Base-by-base conservation (phyloP, 2,797 vertebrate genomes). In the Sebastiscus tertius region DNA sequence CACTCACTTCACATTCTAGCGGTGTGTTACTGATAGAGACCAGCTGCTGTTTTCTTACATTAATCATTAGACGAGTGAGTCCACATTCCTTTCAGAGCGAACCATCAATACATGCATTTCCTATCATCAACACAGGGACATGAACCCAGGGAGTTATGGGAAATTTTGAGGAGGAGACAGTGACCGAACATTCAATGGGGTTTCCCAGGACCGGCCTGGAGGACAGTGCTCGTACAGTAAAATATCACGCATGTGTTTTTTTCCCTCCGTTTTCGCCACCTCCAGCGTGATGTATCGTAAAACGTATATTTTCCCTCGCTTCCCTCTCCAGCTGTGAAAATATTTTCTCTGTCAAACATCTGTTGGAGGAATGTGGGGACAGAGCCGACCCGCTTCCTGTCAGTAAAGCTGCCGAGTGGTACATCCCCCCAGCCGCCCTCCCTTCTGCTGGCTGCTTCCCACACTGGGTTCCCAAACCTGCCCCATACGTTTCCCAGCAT, bases 261-360 rank as follows among this genome's bases (percentile, higher is more conserved):
- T 27, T 6, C 29, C 49, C 27, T 77, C 39, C 1, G 84, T 88
- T 93, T 94, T 95, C 93, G 81, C 88, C 95, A 95, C 86, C 81
- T 88, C 83, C 84, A 87, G 79, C 11, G 92, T 95, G 90, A 94
- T 84, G 70, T 94, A 86, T 94, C 88, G 87, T 88, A 81, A 76
- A 92, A 92, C 84, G 84, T 90, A 86, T 80, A 89, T 89, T 85
- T 89, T 81, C 82, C 83, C 82, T 81, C 76, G 86, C 91, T 91
- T 92, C 94, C 86, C 90, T 81, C 90, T 84, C 92, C 96, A 96
- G 96, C 96, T 97, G 96, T 96, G 90, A 96, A 97, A 97, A 97
- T 95, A 96, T 94, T 97, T 93, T 96, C 90, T 72, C 93, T 95
- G 85, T 92, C 86, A 93, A 96, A 96, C 96, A 97, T 97, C 96